Conservation (phyloP, 2,888 invertebrate genomes). For the Drosophila quinaria region DNA sequence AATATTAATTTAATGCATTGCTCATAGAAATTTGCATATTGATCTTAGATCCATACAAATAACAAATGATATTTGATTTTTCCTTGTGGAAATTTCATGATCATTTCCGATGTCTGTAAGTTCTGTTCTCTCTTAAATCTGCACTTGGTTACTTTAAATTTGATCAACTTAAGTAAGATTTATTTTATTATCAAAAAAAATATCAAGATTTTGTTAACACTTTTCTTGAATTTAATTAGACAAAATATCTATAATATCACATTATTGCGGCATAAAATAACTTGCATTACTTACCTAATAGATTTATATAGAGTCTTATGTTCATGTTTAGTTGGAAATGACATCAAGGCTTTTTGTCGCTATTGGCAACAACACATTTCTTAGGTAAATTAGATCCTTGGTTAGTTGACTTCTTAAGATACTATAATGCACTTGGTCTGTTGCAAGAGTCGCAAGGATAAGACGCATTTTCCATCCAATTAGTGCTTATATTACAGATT, state of each 20-base stretch:
- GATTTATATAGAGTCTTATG: too few relatives aligned
- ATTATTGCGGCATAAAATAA: too few relatives aligned
- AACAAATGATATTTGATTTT: neutral
- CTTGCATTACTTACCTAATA: too few relatives aligned
- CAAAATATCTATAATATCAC: too few relatives aligned
- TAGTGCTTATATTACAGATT: conserved; percentile 12
- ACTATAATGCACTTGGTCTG: conserved; percentile 1
- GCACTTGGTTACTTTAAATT: neutral
- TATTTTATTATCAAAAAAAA: too few relatives aligned
- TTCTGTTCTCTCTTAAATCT: neutral
- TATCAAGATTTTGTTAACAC: too few relatives aligned
- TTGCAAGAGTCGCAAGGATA: neutral
- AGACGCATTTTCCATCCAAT: conserved; percentile 12
- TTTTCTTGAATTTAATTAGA: too few relatives aligned
- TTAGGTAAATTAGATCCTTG: too few relatives aligned
- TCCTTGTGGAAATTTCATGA: neutral
- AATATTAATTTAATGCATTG: neutral
- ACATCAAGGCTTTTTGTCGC: too few relatives aligned
- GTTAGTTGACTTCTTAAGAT: neutral
- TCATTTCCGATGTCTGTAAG: neutral
- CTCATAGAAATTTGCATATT: neutral
- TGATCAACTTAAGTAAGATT: too few relatives aligned
- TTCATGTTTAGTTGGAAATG: too few relatives aligned
- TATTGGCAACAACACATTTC: too few relatives aligned
- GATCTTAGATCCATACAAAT: neutral